Evolutionary conservation across 2,888 invertebrate genomes (phyloP).

Genomic region (Pandemis cinnamomeana): DNA sequence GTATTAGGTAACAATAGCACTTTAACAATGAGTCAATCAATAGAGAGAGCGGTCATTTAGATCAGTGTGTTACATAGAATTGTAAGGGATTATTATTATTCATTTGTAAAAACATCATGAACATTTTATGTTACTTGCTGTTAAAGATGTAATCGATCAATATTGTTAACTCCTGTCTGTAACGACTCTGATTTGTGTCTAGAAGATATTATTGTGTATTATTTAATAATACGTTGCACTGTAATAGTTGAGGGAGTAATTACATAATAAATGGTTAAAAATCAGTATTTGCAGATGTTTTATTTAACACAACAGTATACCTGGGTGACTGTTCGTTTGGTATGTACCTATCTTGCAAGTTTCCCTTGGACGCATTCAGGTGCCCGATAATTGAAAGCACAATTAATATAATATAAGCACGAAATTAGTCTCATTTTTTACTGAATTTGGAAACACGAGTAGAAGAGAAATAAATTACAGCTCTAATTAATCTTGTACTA

Average conservation of each 20-base stretch:
- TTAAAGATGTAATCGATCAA: constrained; percentile 29
- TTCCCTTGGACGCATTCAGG: too few relatives aligned
- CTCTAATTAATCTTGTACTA: too few relatives aligned
- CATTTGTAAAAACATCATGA: constrained; percentile 39
- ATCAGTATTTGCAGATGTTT: constrained; percentile 8
- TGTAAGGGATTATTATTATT: constrained; percentile 17
- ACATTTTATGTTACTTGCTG: constrained; percentile 26
- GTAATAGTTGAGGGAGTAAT: constrained; percentile 10
- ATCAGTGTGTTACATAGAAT: constrained; percentile 12
- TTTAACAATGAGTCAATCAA: constrained; percentile 9
- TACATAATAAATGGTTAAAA: constrained; percentile 37
- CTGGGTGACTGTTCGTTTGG: too few relatives aligned
- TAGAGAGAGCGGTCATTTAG: constrained; percentile 14
- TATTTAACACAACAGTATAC: too few relatives aligned
- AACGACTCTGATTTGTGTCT: constrained; percentile 23
- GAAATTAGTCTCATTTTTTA: too few relatives aligned
- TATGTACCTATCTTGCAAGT: too few relatives aligned
- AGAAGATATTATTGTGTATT: constrained; percentile 31
- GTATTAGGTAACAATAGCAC: constrained; percentile 18
- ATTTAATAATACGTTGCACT: constrained; percentile 25
- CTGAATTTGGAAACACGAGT: too few relatives aligned
- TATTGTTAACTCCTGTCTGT: constrained; percentile 13
- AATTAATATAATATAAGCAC: too few relatives aligned
- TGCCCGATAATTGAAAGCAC: too few relatives aligned
- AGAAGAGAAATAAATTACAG: too few relatives aligned